phyloP scores from a whole-genome alignment of 2,113 vertebrate species.

The Hypocryptadius cinnamomeus region DNA sequence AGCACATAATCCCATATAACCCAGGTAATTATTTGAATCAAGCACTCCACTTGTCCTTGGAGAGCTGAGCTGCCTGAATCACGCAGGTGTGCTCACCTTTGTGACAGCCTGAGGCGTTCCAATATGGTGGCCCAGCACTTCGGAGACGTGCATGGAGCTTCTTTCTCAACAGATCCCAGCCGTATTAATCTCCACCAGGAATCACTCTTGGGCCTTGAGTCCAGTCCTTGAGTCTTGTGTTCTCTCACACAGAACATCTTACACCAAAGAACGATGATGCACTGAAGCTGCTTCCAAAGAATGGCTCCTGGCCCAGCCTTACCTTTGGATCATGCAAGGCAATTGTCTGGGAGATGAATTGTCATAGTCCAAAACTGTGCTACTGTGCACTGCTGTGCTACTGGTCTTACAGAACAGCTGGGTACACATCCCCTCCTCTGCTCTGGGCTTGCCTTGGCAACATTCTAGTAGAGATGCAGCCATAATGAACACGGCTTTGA shows the following conservation, averaged over 20 bases:
- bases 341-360: background rate
- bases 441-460: background rate
- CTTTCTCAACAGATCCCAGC: background rate
- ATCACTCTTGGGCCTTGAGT: background rate
- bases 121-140: background rate
- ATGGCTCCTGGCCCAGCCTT: background rate
- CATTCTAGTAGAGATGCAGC: fast-evolving
- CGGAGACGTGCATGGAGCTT: fast-evolving
- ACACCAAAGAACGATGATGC: background rate
- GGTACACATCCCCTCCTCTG: background rate
- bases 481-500: background rate
- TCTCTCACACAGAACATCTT: background rate
- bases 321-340: background rate
- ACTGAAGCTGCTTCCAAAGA: background rate
- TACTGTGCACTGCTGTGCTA: background rate
- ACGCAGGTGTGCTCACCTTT: background rate
- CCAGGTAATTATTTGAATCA: background rate
- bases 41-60: background rate
- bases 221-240: background rate
- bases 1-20: background rate
- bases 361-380: background rate
- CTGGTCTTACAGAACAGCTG: background rate
- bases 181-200: background rate
- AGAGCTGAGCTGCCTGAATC: background rate
- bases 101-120: background rate